Percentiles rank a stretch among this genome's conserved stretches.
phyloP scores from a whole-genome alignment of 2,797 vertebrate genomes.

The Hippoglossus hippoglossus region DNA sequence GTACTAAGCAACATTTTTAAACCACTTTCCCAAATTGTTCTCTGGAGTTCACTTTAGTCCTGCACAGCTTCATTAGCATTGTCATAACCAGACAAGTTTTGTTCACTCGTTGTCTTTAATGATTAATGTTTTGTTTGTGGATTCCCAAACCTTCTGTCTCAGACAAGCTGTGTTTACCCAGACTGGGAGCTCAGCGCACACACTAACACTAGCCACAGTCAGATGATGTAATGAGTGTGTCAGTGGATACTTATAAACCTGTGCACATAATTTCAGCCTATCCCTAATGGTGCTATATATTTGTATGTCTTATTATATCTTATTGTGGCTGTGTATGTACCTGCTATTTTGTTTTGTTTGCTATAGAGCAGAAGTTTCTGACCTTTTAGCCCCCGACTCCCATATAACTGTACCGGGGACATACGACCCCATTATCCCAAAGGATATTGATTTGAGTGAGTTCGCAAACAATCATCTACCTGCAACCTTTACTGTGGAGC shows the following conservation, averaged over 20 bases:
- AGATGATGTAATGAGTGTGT: background rate
- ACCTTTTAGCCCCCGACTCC: no score
- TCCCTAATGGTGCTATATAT: background rate
- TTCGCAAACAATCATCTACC: no score
- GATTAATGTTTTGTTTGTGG: conserved; percentile 58
- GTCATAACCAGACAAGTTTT: conserved; percentile 47
- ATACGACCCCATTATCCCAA: no score
- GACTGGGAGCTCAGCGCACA: conserved; percentile 31
- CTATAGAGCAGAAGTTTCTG: no score
- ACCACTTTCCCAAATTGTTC: conserved; percentile 14
- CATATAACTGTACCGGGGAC: no score
- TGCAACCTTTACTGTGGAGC: no score
- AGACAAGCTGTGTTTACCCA: conserved; percentile 61
- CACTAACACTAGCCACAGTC: background rate
- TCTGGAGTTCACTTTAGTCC: conserved; percentile 27
- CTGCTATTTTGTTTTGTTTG: background rate
- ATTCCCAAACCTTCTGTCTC: conserved; percentile 58
- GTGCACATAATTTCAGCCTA: background rate
- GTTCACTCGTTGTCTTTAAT: conserved; percentile 63
- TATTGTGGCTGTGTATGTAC: background rate
- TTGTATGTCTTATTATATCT: background rate
- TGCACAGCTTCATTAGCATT: conserved; percentile 40
- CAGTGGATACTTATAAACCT: background rate
- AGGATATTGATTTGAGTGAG: no score
- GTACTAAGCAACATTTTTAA: conserved; percentile 3